Base-by-base conservation (phyloP, 2,797 vertebrate genomes). In the Martes flavigula region DNA sequence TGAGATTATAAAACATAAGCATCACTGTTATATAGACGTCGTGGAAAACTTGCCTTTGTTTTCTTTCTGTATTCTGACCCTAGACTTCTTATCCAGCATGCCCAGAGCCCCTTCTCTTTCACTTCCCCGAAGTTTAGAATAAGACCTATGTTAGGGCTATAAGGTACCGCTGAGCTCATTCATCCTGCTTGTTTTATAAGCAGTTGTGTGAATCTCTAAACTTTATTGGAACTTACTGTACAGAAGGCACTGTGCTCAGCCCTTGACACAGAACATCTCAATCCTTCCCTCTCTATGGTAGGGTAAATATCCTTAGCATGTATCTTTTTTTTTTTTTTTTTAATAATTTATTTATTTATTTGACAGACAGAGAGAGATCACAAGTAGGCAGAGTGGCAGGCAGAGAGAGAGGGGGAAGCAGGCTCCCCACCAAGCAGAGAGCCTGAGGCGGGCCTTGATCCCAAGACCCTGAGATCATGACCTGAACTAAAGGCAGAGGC, bases 11-110 rank as follows among this genome's bases (percentile, higher is more conserved):
- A 73, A 92, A 46, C 23, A 51, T 17, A n/a, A 46, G 48, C 54
- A 35, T 93, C 48, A 32, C 9, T 5, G 5, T 86, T 77, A 3
- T 9, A 32, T 6, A 90, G 78, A 91, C 30, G 11, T n/a, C 62
- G 17, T 32, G 27, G 46, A 13, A 85, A 23, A 32, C 1, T 81
- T 86, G 13, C 10, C 40, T 89, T 46, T 88, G 64, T 17, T 88
- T 51, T 96, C 62, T 75, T 46, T 96, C 62, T 75, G 38, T 38
- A 62, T 93, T 35, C 46, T 93, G 51, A 95, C 48, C 66, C 32
- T 60, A 8, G 27, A 38, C 64, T 60, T 93, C 83, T 87, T 56
- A 66, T 58, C 56, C 32, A 64, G 48, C 0, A 1, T 46, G 32
- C 21, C 54, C 38, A 40, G 51, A 85, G 5, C 21, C 10, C 72